Conservation (phyloP, 2,113 vertebrate genomes). For the Tenebrosternarchus preto region DNA sequence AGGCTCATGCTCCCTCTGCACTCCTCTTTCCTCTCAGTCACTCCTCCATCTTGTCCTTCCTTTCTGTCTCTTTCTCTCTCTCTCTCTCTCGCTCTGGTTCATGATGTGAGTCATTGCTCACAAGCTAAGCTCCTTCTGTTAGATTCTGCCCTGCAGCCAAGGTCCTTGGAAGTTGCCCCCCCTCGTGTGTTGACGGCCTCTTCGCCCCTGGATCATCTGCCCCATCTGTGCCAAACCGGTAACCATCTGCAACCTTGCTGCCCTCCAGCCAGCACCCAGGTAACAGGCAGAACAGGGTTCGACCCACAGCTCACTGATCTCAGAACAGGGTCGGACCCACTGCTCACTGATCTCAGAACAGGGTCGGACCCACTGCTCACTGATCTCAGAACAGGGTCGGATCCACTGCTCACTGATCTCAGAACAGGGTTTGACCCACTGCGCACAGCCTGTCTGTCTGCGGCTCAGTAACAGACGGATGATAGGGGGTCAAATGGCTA, state of each 20-base stretch:
- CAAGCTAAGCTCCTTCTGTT: constrained; percentile 47
- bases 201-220: constrained; percentile 32
- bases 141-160: constrained; percentile 36
- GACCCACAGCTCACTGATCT: no score
- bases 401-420: no score
- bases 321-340: no score
- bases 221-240: constrained; percentile 35
- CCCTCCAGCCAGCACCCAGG: constrained; percentile 12
- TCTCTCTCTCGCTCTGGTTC: constrained; percentile 2
- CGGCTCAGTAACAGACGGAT: neutral
- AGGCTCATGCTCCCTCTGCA: neutral
- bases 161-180: constrained; percentile 34
- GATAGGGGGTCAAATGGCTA: neutral
- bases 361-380: no score
- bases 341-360: no score
- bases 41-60: neutral
- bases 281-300: constrained; percentile 9
- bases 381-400: no score
- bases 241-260: constrained; percentile 31
- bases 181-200: constrained; percentile 1
- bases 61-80: neutral
- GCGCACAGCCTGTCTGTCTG: constrained; percentile 9
- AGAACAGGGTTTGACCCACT: no score
- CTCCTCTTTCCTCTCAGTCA: neutral
- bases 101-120: constrained; percentile 36